Percentiles rank a stretch among this genome's conserved stretches.
These are phyloP conservation scores for Tokudaia tokunoshimensis DNA, from an alignment of 2,797 vertebrate species.

Conservation along the genomic window DNA sequence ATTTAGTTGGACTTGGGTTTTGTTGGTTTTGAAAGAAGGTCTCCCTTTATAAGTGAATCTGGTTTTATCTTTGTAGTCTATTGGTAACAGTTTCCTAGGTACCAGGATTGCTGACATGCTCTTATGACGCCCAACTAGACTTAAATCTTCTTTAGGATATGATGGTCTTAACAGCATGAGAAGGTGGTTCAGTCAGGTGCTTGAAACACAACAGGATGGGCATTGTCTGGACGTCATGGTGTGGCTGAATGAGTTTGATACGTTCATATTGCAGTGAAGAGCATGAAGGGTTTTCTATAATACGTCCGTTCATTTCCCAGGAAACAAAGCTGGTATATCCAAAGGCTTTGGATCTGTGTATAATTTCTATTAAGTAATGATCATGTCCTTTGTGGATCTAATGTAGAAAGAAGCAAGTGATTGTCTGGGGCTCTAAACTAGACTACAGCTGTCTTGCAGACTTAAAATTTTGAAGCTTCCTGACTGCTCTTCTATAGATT, in stretches of 20 bases:
- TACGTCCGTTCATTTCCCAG: slow-evolving; percentile 45
- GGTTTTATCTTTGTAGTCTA: not conserved
- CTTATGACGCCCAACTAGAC: not conserved
- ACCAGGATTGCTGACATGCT: not conserved
- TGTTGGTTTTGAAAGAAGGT: not conserved
- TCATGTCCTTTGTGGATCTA: slow-evolving; percentile 40
- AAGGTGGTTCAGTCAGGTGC: not conserved
- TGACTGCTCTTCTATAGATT: not conserved
- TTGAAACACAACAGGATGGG: not conserved
- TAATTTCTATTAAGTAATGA: slow-evolving; percentile 34
- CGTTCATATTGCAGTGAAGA: not conserved
- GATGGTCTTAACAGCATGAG: not conserved
- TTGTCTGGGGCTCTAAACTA: slow-evolving; percentile 15
- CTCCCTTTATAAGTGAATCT: not conserved
- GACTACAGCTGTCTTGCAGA: not conserved
- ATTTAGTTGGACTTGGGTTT: not conserved
- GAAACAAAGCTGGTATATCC: slow-evolving; percentile 53
- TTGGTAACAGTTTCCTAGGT: not conserved
- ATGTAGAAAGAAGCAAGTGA: slow-evolving; percentile 11
- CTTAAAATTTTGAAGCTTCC: slow-evolving; percentile 8
- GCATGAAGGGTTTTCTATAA: slow-evolving; percentile 57
- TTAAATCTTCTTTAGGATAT: not conserved
- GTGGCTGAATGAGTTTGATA: slow-evolving; percentile 20
- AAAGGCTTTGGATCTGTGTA: slow-evolving; percentile 4
- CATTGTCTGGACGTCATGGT: not conserved